Conservation (phyloP, 2,797 vertebrate species). For the Myotis planiceps region DNA sequence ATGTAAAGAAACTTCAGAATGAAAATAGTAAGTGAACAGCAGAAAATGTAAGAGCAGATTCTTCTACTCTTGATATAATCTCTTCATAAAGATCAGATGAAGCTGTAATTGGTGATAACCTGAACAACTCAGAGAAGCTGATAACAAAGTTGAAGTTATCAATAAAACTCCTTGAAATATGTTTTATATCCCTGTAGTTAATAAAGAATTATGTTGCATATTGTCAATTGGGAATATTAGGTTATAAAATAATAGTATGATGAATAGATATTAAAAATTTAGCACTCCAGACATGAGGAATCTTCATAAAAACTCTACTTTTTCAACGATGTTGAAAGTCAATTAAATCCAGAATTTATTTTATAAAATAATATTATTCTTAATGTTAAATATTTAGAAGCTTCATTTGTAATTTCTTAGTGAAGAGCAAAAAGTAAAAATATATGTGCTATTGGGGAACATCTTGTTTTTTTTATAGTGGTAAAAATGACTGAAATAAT, state of each 20-base stretch:
- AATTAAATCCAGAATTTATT: neutral
- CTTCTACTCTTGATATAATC: neutral
- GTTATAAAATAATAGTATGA: neutral
- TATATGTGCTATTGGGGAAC: neutral
- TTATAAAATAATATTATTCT: neutral
- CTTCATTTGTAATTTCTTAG: neutral
- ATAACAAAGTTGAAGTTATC: neutral
- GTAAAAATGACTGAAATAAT: neutral
- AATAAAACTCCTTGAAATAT: neutral
- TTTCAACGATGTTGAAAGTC: neutral
- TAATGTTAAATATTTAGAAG: slow-evolving; percentile 19
- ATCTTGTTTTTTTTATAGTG: neutral
- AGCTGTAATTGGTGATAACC: neutral
- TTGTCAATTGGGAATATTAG: neutral
- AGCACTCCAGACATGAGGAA: neutral
- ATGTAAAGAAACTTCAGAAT: neutral
- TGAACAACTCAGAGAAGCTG: neutral
- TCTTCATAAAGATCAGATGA: neutral
- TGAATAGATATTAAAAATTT: neutral
- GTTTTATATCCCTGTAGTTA: neutral
- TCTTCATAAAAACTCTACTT: neutral
- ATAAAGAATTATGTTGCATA: neutral
- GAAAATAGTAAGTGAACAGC: neutral
- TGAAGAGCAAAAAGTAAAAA: neutral
- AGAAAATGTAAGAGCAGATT: neutral